Base-by-base conservation (phyloP, 2,113 vertebrate genomes). In the Variabilichromis moorii region DNA sequence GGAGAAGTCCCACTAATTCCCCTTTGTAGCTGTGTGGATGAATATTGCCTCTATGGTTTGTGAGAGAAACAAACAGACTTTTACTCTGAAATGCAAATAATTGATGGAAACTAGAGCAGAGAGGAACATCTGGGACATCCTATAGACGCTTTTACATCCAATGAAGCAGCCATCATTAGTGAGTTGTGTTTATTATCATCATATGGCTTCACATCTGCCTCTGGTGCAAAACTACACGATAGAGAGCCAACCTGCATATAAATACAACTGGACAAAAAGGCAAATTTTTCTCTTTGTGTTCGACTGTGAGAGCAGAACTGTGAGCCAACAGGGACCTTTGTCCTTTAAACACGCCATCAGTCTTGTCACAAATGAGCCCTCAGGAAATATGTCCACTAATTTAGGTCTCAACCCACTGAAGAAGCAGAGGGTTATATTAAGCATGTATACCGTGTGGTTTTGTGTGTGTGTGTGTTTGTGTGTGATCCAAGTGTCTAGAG, bases 291-390 rank as follows among this genome's bases (percentile, higher is more conserved):
- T 47, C 26, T 11, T 78, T 78, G 26, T 4, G 10, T 78, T 78
- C 3, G 4, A 78, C 42, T 19, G 37, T 13, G 5, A 24, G 66
- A 53, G 63, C 50, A 11, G 33, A 83, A 82, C 13, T 37, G 55
- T 9, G 71, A 86, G 81, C 83, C 89, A 71, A 54, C 66, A 2
- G 82, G 68, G 90, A 89, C 73, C 76, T 88, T 83, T 87, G 88
- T 90, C 86, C 82, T 89, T 85, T 82, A 90, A 93, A 87, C 82
- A 55, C 6, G 45, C 80, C 83, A 88, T 80, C 78, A 82, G 83
- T 91, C 85, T 90, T 82, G 84, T 88, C 63, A 87, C 85, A 92
- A 94, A 92, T 35, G 53, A 84, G 83, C 89, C 93, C 89, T 47
- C 33, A 71, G 90, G 91, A 90, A 89, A 82, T 42, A 86, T 63